Percentiles rank a stretch among this genome's conserved stretches.
Conservation (phyloP, 2,113 vertebrate species). For the Lepidothrix coronata region DNA sequence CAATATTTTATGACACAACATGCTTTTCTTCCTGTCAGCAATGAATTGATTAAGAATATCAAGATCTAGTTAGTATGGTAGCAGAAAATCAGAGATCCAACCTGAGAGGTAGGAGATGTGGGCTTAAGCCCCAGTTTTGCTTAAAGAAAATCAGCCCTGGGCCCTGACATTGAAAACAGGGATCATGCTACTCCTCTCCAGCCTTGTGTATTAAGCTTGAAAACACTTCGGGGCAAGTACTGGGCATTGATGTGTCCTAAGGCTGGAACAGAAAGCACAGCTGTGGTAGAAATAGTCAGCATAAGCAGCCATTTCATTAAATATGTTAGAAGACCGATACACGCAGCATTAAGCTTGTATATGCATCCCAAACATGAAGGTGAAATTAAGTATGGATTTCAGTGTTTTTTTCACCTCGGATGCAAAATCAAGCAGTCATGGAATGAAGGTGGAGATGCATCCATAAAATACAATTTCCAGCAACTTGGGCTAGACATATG, state of each 20-base stretch:
- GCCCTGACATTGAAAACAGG: not conserved
- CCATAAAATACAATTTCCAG: not conserved
- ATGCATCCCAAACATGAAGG: not conserved
- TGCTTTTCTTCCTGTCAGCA: not conserved
- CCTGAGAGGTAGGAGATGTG: not conserved
- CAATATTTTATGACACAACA: not conserved
- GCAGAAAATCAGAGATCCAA: not conserved
- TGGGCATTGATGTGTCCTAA: not conserved
- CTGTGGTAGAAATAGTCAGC: not conserved
- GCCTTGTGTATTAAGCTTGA: not conserved
- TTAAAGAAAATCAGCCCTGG: not conserved
- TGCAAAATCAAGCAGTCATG: not conserved
- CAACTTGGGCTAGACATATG: not conserved
- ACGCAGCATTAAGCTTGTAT: not conserved
- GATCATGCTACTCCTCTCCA: not conserved
- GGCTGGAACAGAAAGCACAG: not conserved
- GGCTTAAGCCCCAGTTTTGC: not conserved
- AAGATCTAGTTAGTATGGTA: not conserved
- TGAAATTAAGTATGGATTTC: not conserved
- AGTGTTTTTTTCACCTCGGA: not conserved
- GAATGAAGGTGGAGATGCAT: not conserved
- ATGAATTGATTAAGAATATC: not conserved
- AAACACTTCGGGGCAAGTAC: not conserved
- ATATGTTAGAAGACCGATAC: not conserved
- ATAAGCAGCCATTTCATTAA: not conserved